Base-by-base conservation (phyloP, 1,140 invertebrate genomes). In the Vanessa atalanta region DNA sequence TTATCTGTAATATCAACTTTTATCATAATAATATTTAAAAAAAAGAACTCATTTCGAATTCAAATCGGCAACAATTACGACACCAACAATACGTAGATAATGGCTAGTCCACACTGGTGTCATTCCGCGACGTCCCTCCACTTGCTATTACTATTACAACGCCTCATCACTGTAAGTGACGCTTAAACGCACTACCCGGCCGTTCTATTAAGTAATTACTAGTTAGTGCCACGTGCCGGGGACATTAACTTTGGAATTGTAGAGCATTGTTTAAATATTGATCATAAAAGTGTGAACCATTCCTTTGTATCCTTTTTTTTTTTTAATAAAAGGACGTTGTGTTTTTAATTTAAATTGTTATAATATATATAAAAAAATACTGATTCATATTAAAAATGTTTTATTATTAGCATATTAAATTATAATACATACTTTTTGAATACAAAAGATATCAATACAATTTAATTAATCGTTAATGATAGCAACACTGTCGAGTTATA, bases 171-270 rank as follows among this genome's bases (percentile, higher is more conserved):
- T 76, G 78, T 85, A 91, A 90, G 87, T 91, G 85, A 88, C 85
- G 84, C 84, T 89, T 88, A 86, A 84, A 88, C 83, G 83, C 83
- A 83, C 83, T 83, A 89, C 81, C 48, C 13, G 82, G 76, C 73
- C 83, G 83, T 87, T 88, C 88, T 89, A 91, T 89, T 86, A 86
- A 85, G 87, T 91, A 90, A 91, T 91, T 90, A 88, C 87, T 87
- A 82, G 78, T 84, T 61, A 61, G 57, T 75, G 82, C 77, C 79
- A 79, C 73, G 78, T 82, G 82, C n/a, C 65, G 15, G 50, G 8
- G 23, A 26, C 57, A 75, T 70, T 75, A 70, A 71, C 69, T 43
- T 65, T 23, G 64, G 37, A 70, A 65, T 68, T 47, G 37, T 64
- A 53, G 51, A 60, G 23, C 57, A 63, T 71, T 70, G 73, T 75